These are phyloP conservation scores for Coregonus clupeaformis DNA, from an alignment of 2,113 vertebrate species.

Conservation along the genomic window DNA sequence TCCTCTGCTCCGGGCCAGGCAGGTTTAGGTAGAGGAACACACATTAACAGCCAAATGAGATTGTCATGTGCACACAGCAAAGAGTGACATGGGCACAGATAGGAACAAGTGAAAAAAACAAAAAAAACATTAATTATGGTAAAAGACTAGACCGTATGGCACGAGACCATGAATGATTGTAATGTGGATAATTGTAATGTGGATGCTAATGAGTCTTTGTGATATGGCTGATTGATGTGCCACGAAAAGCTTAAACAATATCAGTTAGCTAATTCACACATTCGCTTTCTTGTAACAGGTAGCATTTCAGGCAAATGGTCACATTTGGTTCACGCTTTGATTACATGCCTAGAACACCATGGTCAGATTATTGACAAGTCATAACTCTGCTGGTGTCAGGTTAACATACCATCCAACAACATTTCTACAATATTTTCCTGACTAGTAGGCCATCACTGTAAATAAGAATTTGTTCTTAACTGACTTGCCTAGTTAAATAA, in stretches of 20 bases:
- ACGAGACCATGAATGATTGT: not conserved
- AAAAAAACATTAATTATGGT: conserved; percentile 53
- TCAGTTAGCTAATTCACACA: conserved; percentile 27
- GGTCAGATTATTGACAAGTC: not conserved
- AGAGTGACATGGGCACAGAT: conserved; percentile 69
- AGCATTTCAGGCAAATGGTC: conserved; percentile 61
- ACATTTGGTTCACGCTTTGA: conserved; percentile 33
- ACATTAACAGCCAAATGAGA: conserved; percentile 80
- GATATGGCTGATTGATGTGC: conserved; percentile 11
- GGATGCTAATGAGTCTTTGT: conserved; percentile 23
- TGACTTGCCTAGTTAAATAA: too few relatives aligned
- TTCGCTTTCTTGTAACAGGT: conserved; percentile 23
- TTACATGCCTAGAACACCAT: not conserved
- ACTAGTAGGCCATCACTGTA: not conserved
- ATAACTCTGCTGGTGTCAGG: not conserved
- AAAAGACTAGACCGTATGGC: conserved; percentile 4
- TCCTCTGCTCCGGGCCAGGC: conserved; percentile 79
- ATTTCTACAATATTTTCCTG: not conserved
- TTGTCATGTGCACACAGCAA: conserved; percentile 71
- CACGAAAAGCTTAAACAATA: conserved; percentile 29
- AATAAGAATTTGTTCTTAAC: too few relatives aligned
- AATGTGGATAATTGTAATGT: conserved; percentile 9
- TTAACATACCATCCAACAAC: not conserved
- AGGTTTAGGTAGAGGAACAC: conserved; percentile 42
- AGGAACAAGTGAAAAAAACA: conserved; percentile 59